Base-by-base conservation (phyloP, 2,888 invertebrate species). In the Antitype chi region DNA sequence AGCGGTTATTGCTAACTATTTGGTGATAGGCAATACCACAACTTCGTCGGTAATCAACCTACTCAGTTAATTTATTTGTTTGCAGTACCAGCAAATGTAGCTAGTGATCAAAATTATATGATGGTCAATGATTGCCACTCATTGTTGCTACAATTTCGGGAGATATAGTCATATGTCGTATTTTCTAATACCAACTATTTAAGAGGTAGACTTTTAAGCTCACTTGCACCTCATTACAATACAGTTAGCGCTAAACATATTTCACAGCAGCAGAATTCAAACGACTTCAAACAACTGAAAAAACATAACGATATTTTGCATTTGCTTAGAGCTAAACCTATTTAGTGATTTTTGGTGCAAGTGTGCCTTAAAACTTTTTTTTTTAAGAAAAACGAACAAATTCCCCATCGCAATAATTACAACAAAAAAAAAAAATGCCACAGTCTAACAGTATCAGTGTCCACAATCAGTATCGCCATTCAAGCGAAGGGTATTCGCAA, bases 401-500 rank as follows among this genome's bases (percentile, higher is more conserved):
- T 20, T 13, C 4, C 13, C 5, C 5, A n/a, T 8, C 13, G 23
- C 3, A 32, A 49, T 49, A 25, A 25, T 47, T 49, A 0, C 2
- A 5, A 23, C n/a, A 62, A 17, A 60, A 13, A 55, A 55, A 60
- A 0, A 52, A 23, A n/a, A 38, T 38, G 15, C 43, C 53, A 64
- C 55, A 57, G 20, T 49, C 7, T 55, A 25, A 55, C 38, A 59
- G 23, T 57, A 79, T 59, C 70, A 53, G 38, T 52, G 0, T 59
- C 13, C 17, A n/a, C 43, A 81, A 47, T 85, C 62, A 63, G 70
- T 68, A 59, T 15, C 9, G 15, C 2, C 32, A 70, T 53, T 28
- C 47, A 23, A 52, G 20, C n/a, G 69, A 60, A 32, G 9, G 43
- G 32, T 70, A 72, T 67, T 75, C 64, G 28, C 60, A 85, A 82